Percentiles rank a stretch among this genome's conserved stretches.
These are phyloP conservation scores for Branchinecta lynchi DNA, from an alignment of 1,140 invertebrate species.

Conservation along the genomic window DNA sequence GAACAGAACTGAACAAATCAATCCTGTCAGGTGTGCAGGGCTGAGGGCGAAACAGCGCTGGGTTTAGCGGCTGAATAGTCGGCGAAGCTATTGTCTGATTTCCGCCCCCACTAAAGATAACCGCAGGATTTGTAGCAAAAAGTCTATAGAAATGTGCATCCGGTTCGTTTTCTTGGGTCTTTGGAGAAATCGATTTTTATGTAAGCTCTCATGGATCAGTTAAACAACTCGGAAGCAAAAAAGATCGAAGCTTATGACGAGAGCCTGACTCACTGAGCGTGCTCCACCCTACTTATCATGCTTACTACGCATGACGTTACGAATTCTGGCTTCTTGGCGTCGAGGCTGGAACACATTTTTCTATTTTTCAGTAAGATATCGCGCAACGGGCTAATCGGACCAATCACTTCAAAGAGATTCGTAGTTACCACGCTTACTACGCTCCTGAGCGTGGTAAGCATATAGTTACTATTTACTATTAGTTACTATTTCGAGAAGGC, in stretches of 20 bases:
- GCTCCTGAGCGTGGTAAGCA: no score
- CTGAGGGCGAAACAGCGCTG: background rate
- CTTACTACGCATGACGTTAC: no score
- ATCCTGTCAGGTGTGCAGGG: background rate
- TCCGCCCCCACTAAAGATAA: conserved; percentile 2
- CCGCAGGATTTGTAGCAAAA: background rate
- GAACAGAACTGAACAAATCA: conserved; percentile 7
- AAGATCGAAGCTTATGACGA: background rate
- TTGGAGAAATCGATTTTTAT: background rate
- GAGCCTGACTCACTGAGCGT: background rate
- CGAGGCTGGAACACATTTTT: no score
- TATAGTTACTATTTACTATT: no score
- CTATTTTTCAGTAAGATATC: no score
- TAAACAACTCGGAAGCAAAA: background rate
- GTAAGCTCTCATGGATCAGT: background rate
- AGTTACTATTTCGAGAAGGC: no score
- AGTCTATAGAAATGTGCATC: background rate
- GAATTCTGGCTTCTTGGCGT: no score
- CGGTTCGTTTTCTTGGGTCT: background rate
- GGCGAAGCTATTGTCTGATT: background rate
- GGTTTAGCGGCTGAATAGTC: background rate
- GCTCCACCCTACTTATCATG: no score
- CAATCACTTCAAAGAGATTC: no score
- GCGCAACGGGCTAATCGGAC: no score
- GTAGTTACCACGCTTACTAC: no score